Evolutionary conservation across 1,140 invertebrate genomes (phyloP).

Genomic region (Bombus pascuorum): DNA sequence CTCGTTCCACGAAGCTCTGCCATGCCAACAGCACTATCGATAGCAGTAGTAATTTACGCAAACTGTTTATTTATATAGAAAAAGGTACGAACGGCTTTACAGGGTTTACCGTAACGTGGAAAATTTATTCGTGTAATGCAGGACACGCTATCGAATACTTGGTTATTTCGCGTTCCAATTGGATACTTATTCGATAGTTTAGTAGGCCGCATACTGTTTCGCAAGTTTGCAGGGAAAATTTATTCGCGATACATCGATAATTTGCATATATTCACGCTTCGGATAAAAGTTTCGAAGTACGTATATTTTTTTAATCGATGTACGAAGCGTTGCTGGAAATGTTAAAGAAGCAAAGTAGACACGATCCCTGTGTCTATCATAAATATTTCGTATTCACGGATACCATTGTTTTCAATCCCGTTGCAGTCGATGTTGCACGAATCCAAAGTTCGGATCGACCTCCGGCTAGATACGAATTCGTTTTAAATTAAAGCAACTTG

Average conservation of each 20-base stretch:
- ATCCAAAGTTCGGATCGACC: not conserved
- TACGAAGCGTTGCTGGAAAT: not conserved
- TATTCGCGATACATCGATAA: conserved; percentile 4
- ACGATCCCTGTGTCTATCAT: not conserved
- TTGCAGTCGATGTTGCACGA: too few relatives aligned
- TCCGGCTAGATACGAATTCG: not conserved
- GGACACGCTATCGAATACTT: not conserved
- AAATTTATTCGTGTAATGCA: conserved; percentile 24
- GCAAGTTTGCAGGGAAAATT: not conserved
- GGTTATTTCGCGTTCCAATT: conserved; percentile 19
- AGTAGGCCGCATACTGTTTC: not conserved
- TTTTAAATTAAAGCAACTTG: not conserved
- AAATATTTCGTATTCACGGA: too few relatives aligned
- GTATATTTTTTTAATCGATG: not conserved
- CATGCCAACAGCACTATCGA: not conserved
- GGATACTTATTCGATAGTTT: not conserved
- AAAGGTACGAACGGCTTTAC: not conserved
- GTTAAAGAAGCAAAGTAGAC: not conserved
- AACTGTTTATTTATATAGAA: not conserved
- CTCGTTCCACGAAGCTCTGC: too few relatives aligned
- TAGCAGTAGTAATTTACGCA: not conserved
- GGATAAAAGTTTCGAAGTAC: not conserved
- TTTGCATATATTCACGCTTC: not conserved
- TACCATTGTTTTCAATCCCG: too few relatives aligned
- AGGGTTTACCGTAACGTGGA: not conserved